Evolutionary conservation across 2,113 vertebrate genomes (phyloP), one percentile per base, ranked within the genome.

Genomic region (Ophiodon elongatus): DNA sequence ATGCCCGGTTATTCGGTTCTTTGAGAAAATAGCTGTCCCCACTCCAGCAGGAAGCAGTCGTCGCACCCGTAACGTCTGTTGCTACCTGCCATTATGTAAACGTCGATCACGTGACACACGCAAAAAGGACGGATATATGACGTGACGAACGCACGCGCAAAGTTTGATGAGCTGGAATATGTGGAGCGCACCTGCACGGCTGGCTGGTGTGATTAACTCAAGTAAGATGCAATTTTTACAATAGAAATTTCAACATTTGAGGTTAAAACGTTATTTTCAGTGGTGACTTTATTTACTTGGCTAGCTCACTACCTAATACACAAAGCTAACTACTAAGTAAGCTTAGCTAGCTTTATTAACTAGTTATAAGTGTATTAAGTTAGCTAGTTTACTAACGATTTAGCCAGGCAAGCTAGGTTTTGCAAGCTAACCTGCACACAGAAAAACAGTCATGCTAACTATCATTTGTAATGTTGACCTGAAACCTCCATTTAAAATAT

Each of bases 141-240:
- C 45, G 45, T 76, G 15, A 64, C 0, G 4, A 11, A n/a, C 50
- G 27, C 27, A 25, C 7, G 27, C 29, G 11, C 64, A 2, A 4
- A 1, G 43, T 23, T 47, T 29, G 25, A 19, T 27, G 4, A 19
- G 4, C 6, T n/a, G 47, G 11, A 11, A 57, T n/a, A 29, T 54
- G 3, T 9, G 33, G 19, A 19, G 1, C 1, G 2, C n/a, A 5
- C 8, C 11, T 17, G 5, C 2, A 2, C 4, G 2, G 29, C 21
- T 33, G 2, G 2, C n/a, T 6, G 13, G 1, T n/a, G 11, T 13
- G 10, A 33, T 21, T 31, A 4, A 72, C 17, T 35, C 2, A 4
- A 31, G 27, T 66, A 57, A 66, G 62, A 21, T 2, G 1, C 1
- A 1, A 1, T 19, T 29, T 14, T 73, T 8, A 60, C 10, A 41